Evolutionary conservation across 2,888 invertebrate species (phyloP), one percentile per base, ranked within the genome.

Genomic region (Lissonota sp.): DNA sequence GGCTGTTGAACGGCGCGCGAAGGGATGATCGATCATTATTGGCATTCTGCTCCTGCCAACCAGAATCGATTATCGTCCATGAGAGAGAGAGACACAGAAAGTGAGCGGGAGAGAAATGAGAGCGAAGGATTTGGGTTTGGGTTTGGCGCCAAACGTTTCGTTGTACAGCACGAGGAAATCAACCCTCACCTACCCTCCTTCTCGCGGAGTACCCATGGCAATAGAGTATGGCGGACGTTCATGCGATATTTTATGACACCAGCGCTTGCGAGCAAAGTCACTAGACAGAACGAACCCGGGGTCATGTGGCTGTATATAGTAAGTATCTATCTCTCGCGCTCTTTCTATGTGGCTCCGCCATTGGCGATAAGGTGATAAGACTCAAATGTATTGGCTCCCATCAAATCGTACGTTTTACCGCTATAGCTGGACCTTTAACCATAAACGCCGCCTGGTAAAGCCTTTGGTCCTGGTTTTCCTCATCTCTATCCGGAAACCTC

Each of bases 311-410:
- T 26, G 3, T 26, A 26, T 26, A 26, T 3, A 26, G 26, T 26
- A 26, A 3, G 26, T 89, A 7, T 58, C 26, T n/a, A 8, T 51
- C 44, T 44, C 44, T 44, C 44, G 6, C 44, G 1, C 44, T 44
- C 44, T 44, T 7, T 53, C 53, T 12, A n/a, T 53, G 14, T 12
- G 53, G 88, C 84, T 39, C 64, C 77, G 79, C 88, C 87, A 89
- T 89, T 89, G 89, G 88, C 90, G 91, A 92, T 92, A 91, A 92
- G 91, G 90, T 91, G 92, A 92, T 92, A 92, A 92, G 91, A 26
- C 92, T 91, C 88, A 88, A 92, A 92, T 92, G 90, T 91, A 92
- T 92, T 92, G 92, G 90, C 86, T 90, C 87, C 90, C 90, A 92
- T 92, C 91, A 91, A 91, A 91, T 92, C 88, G 90, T 85, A 88